Conservation (phyloP, 2,888 invertebrate species). For the Drosophila engyochracea region DNA sequence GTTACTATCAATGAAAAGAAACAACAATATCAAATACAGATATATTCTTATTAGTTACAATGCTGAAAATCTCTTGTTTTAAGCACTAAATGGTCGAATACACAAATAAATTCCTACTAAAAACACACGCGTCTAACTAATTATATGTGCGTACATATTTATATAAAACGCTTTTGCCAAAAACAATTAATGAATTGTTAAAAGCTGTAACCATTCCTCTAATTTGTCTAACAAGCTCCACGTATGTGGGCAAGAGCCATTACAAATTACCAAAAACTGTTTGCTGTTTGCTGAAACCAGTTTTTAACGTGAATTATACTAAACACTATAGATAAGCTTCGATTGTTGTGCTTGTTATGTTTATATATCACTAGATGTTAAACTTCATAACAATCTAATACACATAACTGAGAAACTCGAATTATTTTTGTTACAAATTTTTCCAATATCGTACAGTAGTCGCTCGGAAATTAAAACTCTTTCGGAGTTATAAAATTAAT, state of each 20-base stretch:
- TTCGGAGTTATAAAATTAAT: not conserved
- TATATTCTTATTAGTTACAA: slow-evolving; percentile 15
- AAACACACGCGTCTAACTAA: slow-evolving; percentile 13
- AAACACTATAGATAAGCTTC: not conserved
- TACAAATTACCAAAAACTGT: not conserved
- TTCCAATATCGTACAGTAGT: not conserved
- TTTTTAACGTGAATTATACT: slow-evolving; percentile 5
- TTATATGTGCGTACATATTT: slow-evolving; percentile 4
- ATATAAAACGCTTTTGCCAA: slow-evolving; percentile 8
- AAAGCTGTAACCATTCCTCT: slow-evolving; percentile 6
- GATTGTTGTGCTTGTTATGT: slow-evolving; percentile 12
- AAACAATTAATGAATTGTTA: slow-evolving; percentile 20
- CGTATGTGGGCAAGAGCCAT: not conserved
- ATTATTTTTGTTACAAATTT: not conserved
- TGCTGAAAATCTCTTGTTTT: slow-evolving; percentile 5
- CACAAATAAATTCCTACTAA: slow-evolving; percentile 22
- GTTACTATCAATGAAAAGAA: slow-evolving; percentile 3
- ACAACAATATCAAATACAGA: not conserved
- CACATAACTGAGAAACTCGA: not conserved
- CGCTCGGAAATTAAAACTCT: not conserved
- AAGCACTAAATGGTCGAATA: slow-evolving; percentile 18
- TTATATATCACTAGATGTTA: slow-evolving; percentile 1
- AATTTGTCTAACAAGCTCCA: not conserved
- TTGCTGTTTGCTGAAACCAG: slow-evolving; percentile 8
- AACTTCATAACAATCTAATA: not conserved